phyloP scores from a whole-genome alignment of 2,888 invertebrate species.

The Gryllus longicercus region DNA sequence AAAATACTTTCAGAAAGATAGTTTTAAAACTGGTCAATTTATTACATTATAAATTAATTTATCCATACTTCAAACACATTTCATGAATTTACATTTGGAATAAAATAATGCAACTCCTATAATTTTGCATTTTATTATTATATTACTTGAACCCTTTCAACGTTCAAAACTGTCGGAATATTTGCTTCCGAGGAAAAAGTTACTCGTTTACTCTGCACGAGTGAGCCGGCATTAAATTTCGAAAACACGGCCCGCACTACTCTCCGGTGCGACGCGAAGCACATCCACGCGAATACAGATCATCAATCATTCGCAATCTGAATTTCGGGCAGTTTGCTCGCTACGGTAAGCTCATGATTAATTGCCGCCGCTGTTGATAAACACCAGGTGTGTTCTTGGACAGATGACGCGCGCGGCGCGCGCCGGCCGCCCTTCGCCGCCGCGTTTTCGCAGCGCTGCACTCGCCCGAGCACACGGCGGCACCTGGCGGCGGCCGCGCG shows the following conservation, averaged over 20 bases:
- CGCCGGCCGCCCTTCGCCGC: not conserved
- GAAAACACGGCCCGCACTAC: not conserved
- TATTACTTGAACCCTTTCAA: no score
- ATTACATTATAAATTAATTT: no score
- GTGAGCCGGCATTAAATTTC: slow-evolving; percentile 6
- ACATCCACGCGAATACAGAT: not conserved
- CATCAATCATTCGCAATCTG: slow-evolving; percentile 6
- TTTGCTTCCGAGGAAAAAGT: no score
- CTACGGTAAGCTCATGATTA: slow-evolving; percentile 6
- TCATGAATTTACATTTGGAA: no score
- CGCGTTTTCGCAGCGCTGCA: not conserved
- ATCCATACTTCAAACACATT: no score
- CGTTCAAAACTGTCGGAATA: no score
- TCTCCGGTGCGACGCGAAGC: not conserved
- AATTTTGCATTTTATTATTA: no score
- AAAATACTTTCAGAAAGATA: no score
- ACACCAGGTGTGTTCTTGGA: slow-evolving; percentile 17
- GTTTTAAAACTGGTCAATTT: no score
- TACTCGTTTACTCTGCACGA: no score
- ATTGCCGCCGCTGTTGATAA: not conserved
- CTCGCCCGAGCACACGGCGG: not conserved
- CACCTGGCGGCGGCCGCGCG: no score
- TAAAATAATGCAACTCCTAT: no score
- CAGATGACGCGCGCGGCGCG: not conserved
- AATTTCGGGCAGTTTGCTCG: slow-evolving; percentile 17